phyloP scores from a whole-genome alignment of 2,888 invertebrate genomes.

The Aromia moschata region DNA sequence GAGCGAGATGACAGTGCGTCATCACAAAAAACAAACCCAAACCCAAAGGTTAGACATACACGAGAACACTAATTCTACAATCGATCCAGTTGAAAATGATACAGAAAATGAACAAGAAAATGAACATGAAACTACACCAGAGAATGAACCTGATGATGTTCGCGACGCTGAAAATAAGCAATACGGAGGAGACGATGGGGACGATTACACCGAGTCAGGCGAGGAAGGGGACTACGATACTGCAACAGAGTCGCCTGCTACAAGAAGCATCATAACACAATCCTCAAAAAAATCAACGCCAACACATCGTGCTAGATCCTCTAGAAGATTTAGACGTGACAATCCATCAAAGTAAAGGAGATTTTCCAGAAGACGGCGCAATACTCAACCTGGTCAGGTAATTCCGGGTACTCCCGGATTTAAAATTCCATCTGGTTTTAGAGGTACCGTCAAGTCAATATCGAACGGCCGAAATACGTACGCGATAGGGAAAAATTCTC shows the following conservation, averaged over 20 bases:
- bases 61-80: too few relatives aligned
- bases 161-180: slow-evolving; percentile 10
- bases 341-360: slow-evolving; percentile 69
- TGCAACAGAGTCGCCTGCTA: slow-evolving; percentile 38
- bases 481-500: slow-evolving; percentile 71
- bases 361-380: slow-evolving; percentile 65
- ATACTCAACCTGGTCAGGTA: slow-evolving; percentile 71
- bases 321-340: slow-evolving; percentile 68
- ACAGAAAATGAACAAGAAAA: slow-evolving; percentile 60
- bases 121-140: slow-evolving; percentile 24
- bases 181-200: background rate
- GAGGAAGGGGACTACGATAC: slow-evolving; percentile 61
- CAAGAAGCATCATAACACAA: slow-evolving; percentile 42
- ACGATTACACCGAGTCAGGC: slow-evolving; percentile 44
- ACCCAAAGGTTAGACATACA: too few relatives aligned
- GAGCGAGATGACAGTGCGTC: slow-evolving; percentile 7
- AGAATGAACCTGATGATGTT: background rate
- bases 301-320: slow-evolving; percentile 71
- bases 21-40: too few relatives aligned
- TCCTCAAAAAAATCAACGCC: slow-evolving; percentile 65
- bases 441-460: slow-evolving; percentile 72
- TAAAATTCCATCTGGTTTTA: slow-evolving; percentile 72
- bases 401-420: slow-evolving; percentile 73
- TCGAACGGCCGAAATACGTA: slow-evolving; percentile 70
- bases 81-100: slow-evolving; percentile 52